Conservation (phyloP, 2,888 invertebrate species). For the Platycheirus rosarum region DNA sequence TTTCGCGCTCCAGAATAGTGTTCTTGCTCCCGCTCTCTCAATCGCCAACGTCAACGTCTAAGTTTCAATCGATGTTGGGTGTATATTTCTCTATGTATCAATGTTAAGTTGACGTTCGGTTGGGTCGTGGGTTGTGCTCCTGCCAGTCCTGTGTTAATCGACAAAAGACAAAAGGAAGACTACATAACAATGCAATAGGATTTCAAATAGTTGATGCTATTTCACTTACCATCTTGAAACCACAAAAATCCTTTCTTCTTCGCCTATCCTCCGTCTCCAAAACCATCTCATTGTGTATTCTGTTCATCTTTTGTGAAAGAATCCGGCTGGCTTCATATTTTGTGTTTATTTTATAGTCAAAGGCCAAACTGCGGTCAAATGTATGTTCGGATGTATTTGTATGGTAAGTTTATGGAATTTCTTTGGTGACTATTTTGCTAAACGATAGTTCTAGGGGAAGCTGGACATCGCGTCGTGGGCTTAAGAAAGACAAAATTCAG, state of each 20-base stretch:
- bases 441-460: too few species aligned
- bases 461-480: too few species aligned
- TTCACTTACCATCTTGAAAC: slow-evolving; percentile 43
- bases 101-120: slow-evolving; percentile 34
- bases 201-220: slow-evolving; percentile 52
- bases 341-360: not conserved
- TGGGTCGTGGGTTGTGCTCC: slow-evolving; percentile 40
- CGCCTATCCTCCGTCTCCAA: not conserved
- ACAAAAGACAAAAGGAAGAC: slow-evolving; percentile 45
- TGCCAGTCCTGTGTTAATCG: slow-evolving; percentile 53
- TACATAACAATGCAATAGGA: slow-evolving; percentile 52
- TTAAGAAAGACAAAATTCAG: too few species aligned
- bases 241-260: slow-evolving; percentile 39
- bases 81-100: slow-evolving; percentile 17
- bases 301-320: slow-evolving; percentile 10
- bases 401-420: too few species aligned
- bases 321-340: slow-evolving; percentile 25
- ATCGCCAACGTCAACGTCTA: not conserved
- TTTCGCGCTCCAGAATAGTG: slow-evolving; percentile 19
- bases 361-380: too few species aligned
- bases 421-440: too few species aligned
- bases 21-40: not conserved
- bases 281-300: not conserved
- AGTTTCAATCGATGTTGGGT: slow-evolving; percentile 16
- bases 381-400: too few species aligned